Conservation (phyloP, 2,888 invertebrate species). For the Papilio demoleus region DNA sequence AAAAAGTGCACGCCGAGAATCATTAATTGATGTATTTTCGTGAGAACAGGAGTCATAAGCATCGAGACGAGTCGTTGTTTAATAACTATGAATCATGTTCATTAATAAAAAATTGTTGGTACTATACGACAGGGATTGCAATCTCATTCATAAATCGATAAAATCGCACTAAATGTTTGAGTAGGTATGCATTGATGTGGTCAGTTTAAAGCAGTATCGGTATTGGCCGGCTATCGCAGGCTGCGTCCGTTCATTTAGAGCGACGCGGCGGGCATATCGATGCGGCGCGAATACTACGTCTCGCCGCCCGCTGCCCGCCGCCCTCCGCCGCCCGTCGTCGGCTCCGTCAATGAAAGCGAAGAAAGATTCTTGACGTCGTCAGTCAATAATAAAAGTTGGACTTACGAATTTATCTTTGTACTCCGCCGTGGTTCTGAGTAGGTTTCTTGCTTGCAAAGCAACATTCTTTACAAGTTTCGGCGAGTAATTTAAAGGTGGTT, state of each 20-base stretch:
- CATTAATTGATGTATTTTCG: constrained; percentile 64
- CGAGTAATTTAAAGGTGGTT: constrained; percentile 55
- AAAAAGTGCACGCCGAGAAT: constrained; percentile 66
- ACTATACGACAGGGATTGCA: constrained; percentile 35
- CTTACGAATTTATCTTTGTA: constrained; percentile 76
- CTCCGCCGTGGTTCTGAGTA: constrained; percentile 56
- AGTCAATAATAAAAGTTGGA: constrained; percentile 52
- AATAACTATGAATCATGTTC: background rate
- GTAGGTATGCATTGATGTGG: constrained; percentile 60
- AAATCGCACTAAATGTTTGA: constrained; percentile 62
- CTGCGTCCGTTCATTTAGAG: constrained; percentile 80
- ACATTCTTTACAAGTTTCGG: constrained; percentile 58
- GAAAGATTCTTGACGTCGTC: constrained; percentile 50
- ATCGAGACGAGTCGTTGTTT: constrained; percentile 45
- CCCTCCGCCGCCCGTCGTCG: constrained; percentile 48
- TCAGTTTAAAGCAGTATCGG: constrained; percentile 69
- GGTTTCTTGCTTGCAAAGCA: constrained; percentile 64
- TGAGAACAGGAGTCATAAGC: constrained; percentile 45
- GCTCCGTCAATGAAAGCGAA: constrained; percentile 73
- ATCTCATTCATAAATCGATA: constrained; percentile 63
- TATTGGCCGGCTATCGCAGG: constrained; percentile 68
- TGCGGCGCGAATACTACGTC: constrained; percentile 68
- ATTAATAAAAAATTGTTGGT: constrained; percentile 17
- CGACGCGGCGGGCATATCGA: constrained; percentile 80
- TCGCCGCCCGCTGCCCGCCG: constrained; percentile 54